Evolutionary conservation across 2,797 vertebrate species (phyloP), one percentile per base, ranked within the genome.

Genomic region (Telmatherina bonti): DNA sequence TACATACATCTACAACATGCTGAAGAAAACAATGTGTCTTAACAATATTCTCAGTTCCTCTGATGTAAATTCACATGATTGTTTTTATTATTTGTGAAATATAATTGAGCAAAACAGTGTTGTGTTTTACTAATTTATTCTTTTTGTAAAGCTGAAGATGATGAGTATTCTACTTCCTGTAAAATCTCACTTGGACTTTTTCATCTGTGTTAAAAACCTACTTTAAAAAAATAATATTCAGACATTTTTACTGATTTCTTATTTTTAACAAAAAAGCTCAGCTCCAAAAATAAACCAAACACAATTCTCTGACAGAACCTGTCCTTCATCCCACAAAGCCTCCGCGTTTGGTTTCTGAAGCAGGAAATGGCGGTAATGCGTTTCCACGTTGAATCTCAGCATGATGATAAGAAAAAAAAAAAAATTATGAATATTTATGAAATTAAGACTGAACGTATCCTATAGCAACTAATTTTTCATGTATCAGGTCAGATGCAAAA

Each of bases 371-470:
- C 10, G 26, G 2, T 4, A 57, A n/a, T 67, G 54, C 62, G 33
- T 24, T 2, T 35, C 24, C 51, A 63, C 36, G 54, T 52, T 70
- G 41, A 1, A 56, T 72, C 29, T 62, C 31, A 2, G 18, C 51
- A 27, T 68, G 26, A 62, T 67, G 56, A 49, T 54, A n/a, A 69
- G 67, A 55, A 29, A 53, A 38, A 68, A 66, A 49, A 70, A 38
- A 38, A 72, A 62, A 76, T 45, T 47, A 64, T 83, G 64, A 87
- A 77, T 78, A 62, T 78, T 78, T 26, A 68, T 31, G 68, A 43
- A 58, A 67, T 82, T 82, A 86, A 88, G 89, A 91, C 85, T 77
- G 49, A 47, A 68, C 56, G 27, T 45, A 27, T 47, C 16, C 38
- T 66, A 54, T 26, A 69, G 38, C 20, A 52, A 68, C n/a, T 56